A percentile compares a stretch with the other conserved stretches of the same genome.
Conservation (phyloP, 2,797 vertebrate genomes). For the Prionace glauca region DNA sequence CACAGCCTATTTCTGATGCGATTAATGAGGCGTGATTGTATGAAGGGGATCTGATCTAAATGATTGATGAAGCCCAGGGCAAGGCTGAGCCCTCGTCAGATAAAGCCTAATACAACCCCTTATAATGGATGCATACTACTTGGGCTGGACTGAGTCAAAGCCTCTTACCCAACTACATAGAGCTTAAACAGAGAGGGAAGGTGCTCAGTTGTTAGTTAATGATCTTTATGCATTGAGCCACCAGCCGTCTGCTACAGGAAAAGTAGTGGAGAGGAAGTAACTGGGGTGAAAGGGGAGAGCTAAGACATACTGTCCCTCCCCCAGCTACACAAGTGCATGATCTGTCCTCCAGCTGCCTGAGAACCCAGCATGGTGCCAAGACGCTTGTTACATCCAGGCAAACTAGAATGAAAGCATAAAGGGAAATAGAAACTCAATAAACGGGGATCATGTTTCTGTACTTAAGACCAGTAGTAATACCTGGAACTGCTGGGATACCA, state of each 20-base stretch:
- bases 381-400: slow-evolving; percentile 44
- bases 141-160: slow-evolving; percentile 85
- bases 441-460: neutral
- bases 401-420: slow-evolving; percentile 47
- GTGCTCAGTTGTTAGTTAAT: slow-evolving; percentile 98
- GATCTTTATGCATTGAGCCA: slow-evolving; percentile 81
- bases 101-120: slow-evolving; percentile 87
- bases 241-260: slow-evolving; percentile 77
- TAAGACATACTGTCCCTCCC: slow-evolving; percentile 44
- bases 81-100: slow-evolving; percentile 84
- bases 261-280: slow-evolving; percentile 66
- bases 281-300: slow-evolving; percentile 63
- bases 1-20: slow-evolving; percentile 67
- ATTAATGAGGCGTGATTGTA: slow-evolving; percentile 81
- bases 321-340: slow-evolving; percentile 40
- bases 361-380: slow-evolving; percentile 40
- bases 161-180: slow-evolving; percentile 67
- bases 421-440: neutral
- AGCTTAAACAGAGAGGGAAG: slow-evolving; percentile 76
- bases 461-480: neutral
- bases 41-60: slow-evolving; percentile 82
- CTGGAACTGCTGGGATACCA: neutral
- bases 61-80: slow-evolving; percentile 99
- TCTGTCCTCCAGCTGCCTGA: slow-evolving; percentile 44
- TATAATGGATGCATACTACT: slow-evolving; percentile 86